Evolutionary conservation across 1,140 invertebrate species (phyloP), one percentile per base, ranked within the genome.

Genomic region (Pemphigus obesinymphae): DNA sequence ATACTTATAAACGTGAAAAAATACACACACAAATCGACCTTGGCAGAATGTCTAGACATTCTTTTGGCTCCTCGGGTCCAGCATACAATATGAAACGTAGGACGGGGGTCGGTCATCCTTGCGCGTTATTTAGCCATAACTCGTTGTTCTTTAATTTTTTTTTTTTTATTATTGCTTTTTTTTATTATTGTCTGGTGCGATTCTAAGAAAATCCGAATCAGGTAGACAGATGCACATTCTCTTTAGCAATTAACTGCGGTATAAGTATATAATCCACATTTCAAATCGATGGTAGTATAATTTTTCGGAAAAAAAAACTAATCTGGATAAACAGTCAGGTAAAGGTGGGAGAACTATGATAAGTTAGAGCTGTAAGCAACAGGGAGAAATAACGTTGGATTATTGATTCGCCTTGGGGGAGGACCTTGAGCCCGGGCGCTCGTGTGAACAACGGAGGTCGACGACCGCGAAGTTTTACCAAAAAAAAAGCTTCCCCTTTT

Each of bases 341-440:
- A 8, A 55, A 26, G 2, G 17, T 3, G 7, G 29, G 17, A 63
- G 17, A 31, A 34, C 26, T 31, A n/a, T 3, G 15, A 13, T 13
- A 34, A 73, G 70, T 50, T 20, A 17, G 45, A 73, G 26, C 1
- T 20, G 70, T 50, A 73, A 61, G 76, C 76, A 80, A 80, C 76
- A 80, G 76, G 76, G 76, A 80, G 37, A 45, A 80, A 45, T 29
- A 58, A 29, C 26, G 53, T 43, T 61, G 53, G 55, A 61, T 61
- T 80, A 80, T 80, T 80, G 76, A 80, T 80, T 80, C 17, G 53
- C 76, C 53, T 61, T 29, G 53, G 76, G 40, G 76, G 55, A 80
- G 76, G 76, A 80, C 76, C 76, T 80, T 80, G 76, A 80, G 76
- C 55, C 40, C 53, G 55, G 53, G 50, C 75, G 76, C 76, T 43